Evolutionary conservation across 2,113 vertebrate genomes (phyloP), one percentile per base, ranked within the genome.

Genomic region (Lophius piscatorius): DNA sequence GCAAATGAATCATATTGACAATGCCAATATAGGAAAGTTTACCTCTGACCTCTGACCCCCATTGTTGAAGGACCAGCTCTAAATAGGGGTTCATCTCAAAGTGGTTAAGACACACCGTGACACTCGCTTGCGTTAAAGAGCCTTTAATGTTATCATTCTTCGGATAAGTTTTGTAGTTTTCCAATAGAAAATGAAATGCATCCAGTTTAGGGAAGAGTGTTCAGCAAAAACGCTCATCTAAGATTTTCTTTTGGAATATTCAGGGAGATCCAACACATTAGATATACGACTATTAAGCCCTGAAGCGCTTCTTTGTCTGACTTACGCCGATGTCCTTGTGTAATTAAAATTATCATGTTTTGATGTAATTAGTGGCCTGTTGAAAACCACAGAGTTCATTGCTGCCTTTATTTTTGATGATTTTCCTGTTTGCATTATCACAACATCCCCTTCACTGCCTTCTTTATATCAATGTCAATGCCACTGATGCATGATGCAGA

Each of bases 341-440:
- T 59, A 72, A 82, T 83, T 78, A 80, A 59, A 69, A 56, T 29
- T n/a, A n/a, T n/a, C n/a, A n/a, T n/a, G n/a, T n/a, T n/a, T n/a
- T n/a, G n/a, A n/a, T n/a, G n/a, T n/a, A n/a, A n/a, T n/a, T n/a
- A n/a, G n/a, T n/a, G n/a, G n/a, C n/a, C n/a, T n/a, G n/a, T n/a
- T n/a, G n/a, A n/a, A n/a, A n/a, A n/a, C n/a, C n/a, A n/a, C n/a
- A n/a, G n/a, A n/a, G n/a, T n/a, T n/a, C n/a, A n/a, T n/a, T n/a
- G n/a, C n/a, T n/a, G n/a, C n/a, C n/a, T n/a, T n/a, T n/a, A n/a
- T n/a, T n/a, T n/a, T n/a, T n/a, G n/a, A n/a, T n/a, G n/a, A n/a
- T n/a, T n/a, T n/a, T n/a, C n/a, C n/a, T n/a, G n/a, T n/a, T n/a
- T n/a, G n/a, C n/a, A n/a, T n/a, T n/a, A n/a, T n/a, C n/a, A n/a